These are phyloP conservation scores for Lophotis ruficrista DNA, from an alignment of 2,113 vertebrate species.

Conservation along the genomic window DNA sequence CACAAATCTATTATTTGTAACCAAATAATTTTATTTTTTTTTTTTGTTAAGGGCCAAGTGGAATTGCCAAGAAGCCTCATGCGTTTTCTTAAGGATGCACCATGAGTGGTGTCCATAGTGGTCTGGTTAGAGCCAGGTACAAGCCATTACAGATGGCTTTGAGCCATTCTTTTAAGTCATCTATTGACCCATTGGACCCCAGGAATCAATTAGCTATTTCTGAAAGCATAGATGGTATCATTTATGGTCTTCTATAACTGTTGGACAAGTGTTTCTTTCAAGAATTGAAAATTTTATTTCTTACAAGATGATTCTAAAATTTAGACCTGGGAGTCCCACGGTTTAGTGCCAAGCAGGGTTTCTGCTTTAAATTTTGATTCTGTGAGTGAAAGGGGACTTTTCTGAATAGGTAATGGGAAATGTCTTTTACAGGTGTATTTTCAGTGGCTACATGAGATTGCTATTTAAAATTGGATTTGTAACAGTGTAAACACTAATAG, in stretches of 20 bases:
- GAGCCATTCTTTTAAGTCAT: neutral
- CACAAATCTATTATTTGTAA: neutral
- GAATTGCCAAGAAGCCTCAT: neutral
- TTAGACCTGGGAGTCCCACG: neutral
- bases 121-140: neutral
- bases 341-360: neutral
- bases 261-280: neutral
- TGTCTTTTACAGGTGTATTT: neutral
- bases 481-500: neutral
- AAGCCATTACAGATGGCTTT: neutral
- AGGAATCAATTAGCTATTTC: slow-evolving; percentile 6
- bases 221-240: neutral
- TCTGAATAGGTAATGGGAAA: neutral
- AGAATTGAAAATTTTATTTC: neutral
- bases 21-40: neutral
- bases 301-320: neutral
- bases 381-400: neutral
- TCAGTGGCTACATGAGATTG: neutral
- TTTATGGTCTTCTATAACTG: neutral
- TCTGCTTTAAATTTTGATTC: neutral
- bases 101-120: neutral
- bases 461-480: neutral
- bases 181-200: neutral
- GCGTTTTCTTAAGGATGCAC: neutral
- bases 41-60: neutral